Conservation (phyloP, 2,797 vertebrate species). For the Limnodromus scolopaceus region DNA sequence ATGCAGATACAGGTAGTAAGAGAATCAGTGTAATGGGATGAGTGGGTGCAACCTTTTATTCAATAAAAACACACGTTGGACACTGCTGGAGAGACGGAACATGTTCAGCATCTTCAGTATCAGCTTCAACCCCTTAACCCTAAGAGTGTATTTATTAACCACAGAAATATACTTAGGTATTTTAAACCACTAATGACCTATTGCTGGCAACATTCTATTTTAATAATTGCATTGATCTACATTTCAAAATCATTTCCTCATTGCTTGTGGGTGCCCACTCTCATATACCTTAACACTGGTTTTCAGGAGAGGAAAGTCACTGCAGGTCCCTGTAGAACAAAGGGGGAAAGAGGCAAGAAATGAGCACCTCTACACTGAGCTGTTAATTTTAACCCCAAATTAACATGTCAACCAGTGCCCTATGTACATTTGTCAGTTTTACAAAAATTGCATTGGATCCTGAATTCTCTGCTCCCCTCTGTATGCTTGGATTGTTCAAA, state of each 20-base stretch:
- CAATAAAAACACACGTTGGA: neutral
- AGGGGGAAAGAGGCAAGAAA: neutral
- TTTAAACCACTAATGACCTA: neutral
- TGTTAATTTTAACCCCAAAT: neutral
- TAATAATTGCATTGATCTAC: neutral
- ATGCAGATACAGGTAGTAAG: neutral
- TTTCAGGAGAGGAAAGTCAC: neutral
- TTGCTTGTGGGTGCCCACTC: neutral
- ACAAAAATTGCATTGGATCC: neutral
- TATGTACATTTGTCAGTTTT: neutral
- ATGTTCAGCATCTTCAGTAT: neutral
- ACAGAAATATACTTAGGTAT: neutral
- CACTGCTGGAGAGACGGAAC: neutral
- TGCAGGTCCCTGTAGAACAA: neutral
- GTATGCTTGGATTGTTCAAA: neutral
- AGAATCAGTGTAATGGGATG: neutral
- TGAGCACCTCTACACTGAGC: neutral
- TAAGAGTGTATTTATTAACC: neutral
- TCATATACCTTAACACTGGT: neutral
- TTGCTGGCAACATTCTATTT: neutral
- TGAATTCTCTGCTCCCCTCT: neutral
- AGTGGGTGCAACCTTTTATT: neutral
- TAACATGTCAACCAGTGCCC: neutral
- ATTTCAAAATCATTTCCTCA: neutral
- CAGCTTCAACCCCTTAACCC: neutral